A percentile compares a stretch with the other conserved stretches of the same genome.
These are phyloP conservation scores for Enteromius afrohamiltoni DNA, from an alignment of 2,797 vertebrate species.

Conservation along the genomic window DNA sequence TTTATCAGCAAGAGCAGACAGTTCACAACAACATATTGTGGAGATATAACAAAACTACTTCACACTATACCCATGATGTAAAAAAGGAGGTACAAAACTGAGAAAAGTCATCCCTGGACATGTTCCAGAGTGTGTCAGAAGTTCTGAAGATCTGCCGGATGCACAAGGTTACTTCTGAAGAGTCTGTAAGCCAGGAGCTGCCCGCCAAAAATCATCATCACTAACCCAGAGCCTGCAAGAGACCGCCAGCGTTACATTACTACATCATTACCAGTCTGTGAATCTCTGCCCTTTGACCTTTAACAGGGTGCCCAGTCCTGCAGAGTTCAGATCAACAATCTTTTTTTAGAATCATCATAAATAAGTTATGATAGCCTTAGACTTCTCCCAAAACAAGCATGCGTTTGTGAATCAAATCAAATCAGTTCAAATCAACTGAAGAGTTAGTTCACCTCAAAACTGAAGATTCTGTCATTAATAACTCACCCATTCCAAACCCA, in stretches of 20 bases:
- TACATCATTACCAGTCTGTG: background rate
- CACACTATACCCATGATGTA: constrained; percentile 26
- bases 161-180: constrained; percentile 89
- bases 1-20: constrained; percentile 18
- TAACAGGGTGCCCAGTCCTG: background rate
- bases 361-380: background rate
- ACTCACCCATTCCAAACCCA: no score
- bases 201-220: constrained; percentile 88
- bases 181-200: constrained; percentile 88
- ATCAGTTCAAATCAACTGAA: background rate
- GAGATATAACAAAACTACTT: background rate
- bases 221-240: constrained; percentile 82
- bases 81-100: constrained; percentile 66
- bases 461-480: no score
- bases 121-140: constrained; percentile 66
- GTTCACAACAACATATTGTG: constrained; percentile 9
- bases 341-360: background rate
- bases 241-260: background rate
- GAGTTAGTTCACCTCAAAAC: no score
- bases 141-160: constrained; percentile 80
- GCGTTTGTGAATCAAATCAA: background rate
- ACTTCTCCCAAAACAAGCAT: background rate
- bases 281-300: background rate
- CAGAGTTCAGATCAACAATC: background rate
- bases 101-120: constrained; percentile 64